These are phyloP conservation scores for Lipophrys pholis DNA, from an alignment of 2,113 vertebrate genomes.

Conservation along the genomic window DNA sequence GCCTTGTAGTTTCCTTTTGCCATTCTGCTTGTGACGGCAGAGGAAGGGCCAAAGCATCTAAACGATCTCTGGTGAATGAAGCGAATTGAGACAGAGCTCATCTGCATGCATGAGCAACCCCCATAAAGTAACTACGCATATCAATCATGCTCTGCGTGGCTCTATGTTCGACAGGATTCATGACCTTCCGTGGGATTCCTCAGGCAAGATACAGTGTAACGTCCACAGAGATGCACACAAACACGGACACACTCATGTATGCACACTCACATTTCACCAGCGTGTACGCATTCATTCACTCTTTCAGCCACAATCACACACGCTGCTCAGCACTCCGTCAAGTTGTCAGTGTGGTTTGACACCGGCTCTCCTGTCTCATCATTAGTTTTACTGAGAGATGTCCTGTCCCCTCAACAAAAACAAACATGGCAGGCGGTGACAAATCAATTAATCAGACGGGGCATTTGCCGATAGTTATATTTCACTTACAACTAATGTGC, in stretches of 20 bases:
- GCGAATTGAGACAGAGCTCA: conserved; percentile 70
- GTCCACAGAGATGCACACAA: conserved; percentile 2
- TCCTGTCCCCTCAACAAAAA: conserved; percentile 74
- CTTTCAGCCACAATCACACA: conserved; percentile 35
- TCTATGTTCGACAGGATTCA: conserved; percentile 54
- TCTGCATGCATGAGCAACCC: conserved; percentile 71
- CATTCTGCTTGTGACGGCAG: conserved; percentile 19
- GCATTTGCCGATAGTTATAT: conserved; percentile 77
- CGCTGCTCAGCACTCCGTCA: conserved; percentile 61
- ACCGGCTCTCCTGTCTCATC: conserved; percentile 65
- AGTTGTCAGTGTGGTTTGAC: conserved; percentile 69
- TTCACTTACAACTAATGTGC: conserved; percentile 77
- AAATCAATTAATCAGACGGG: conserved; percentile 78
- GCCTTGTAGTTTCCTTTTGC: neutral
- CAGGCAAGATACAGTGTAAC: conserved; percentile 47
- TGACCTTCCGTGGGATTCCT: conserved; percentile 68
- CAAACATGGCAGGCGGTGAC: conserved; percentile 75
- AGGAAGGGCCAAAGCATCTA: conserved; percentile 41
- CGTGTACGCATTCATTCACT: conserved; percentile 3
- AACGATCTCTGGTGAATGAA: conserved; percentile 73
- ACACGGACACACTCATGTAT: conserved; percentile 10
- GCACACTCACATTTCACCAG: conserved; percentile 18
- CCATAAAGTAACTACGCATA: conserved; percentile 73
- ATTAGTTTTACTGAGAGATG: conserved; percentile 80
- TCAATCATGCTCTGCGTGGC: conserved; percentile 66